phyloP scores from a whole-genome alignment of 2,113 vertebrate genomes.

The Menidia beryllina region DNA sequence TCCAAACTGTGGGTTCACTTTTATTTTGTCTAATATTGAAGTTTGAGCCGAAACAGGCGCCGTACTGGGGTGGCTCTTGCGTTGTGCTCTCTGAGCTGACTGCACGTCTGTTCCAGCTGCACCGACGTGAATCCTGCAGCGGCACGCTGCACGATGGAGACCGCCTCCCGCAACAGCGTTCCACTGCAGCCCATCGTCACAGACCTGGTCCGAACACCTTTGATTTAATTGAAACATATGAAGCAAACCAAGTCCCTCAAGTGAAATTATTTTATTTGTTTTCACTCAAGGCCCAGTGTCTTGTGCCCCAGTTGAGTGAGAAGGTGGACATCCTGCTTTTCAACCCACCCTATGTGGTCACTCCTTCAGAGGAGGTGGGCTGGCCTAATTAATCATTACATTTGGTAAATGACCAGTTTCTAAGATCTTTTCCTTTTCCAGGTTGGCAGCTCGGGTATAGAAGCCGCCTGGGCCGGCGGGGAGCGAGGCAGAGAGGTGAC shows the following conservation, averaged over 20 bases:
- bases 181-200: slow-evolving; percentile 89
- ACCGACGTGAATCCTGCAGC: slow-evolving; percentile 92
- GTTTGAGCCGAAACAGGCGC: no score
- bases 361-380: slow-evolving; percentile 91
- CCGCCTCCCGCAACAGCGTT: slow-evolving; percentile 85
- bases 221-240: no score
- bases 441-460: slow-evolving; percentile 88
- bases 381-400: no score
- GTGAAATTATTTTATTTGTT: no score
- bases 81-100: no score
- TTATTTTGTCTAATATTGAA: no score
- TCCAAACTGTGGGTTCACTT: no score
- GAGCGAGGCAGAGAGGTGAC: slow-evolving; percentile 90
- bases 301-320: slow-evolving; percentile 87
- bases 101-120: slow-evolving; percentile 80
- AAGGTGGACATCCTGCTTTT: slow-evolving; percentile 93
- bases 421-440: slow-evolving; percentile 50
- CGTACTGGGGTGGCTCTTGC: no score
- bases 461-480: slow-evolving; percentile 95
- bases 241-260: no score
- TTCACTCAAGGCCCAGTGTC: slow-evolving; percentile 81
- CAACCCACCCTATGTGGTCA: slow-evolving; percentile 96
- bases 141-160: slow-evolving; percentile 87
- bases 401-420: no score
- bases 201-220: slow-evolving; percentile 92